Conservation (phyloP, 2,797 vertebrate species). For the Microcaecilia unicolor region DNA sequence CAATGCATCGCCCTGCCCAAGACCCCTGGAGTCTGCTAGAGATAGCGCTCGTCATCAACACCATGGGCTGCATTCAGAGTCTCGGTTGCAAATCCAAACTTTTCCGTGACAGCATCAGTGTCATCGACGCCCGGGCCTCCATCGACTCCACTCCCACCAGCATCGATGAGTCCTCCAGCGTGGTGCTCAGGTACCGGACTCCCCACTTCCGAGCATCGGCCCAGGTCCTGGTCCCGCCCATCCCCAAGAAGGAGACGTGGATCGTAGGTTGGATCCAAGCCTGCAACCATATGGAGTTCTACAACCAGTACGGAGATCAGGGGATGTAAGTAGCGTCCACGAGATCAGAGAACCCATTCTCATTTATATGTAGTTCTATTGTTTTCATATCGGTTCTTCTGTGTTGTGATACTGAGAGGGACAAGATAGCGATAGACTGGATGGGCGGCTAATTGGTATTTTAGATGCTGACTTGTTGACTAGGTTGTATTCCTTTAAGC, state of each 20-base stretch:
- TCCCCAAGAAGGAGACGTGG: constrained; percentile 87
- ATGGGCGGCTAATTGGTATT: no score
- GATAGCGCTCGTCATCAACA: constrained; percentile 65
- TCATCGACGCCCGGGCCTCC: constrained; percentile 84
- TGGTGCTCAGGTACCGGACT: constrained; percentile 92
- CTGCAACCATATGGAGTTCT: constrained; percentile 97
- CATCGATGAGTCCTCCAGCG: constrained; percentile 93
- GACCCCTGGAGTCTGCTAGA: constrained; percentile 69
- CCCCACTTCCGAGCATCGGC: constrained; percentile 91
- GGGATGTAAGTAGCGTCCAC: constrained; percentile 98
- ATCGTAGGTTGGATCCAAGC: constrained; percentile 96
- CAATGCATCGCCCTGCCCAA: constrained; percentile 70
- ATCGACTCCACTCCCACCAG: constrained; percentile 90
- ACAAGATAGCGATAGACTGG: no score
- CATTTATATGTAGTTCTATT: no score
- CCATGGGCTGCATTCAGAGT: constrained; percentile 98
- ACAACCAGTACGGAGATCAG: constrained; percentile 87
- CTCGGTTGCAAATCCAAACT: constrained; percentile 93
- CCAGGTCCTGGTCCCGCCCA: constrained; percentile 80
- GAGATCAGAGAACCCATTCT: no score
- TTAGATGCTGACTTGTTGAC: no score
- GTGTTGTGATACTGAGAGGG: no score
- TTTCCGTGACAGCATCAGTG: constrained; percentile 85
- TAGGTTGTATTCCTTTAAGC: no score
- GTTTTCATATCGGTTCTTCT: no score